Conservation (phyloP, 2,888 invertebrate genomes). For the Drosophila borborema region DNA sequence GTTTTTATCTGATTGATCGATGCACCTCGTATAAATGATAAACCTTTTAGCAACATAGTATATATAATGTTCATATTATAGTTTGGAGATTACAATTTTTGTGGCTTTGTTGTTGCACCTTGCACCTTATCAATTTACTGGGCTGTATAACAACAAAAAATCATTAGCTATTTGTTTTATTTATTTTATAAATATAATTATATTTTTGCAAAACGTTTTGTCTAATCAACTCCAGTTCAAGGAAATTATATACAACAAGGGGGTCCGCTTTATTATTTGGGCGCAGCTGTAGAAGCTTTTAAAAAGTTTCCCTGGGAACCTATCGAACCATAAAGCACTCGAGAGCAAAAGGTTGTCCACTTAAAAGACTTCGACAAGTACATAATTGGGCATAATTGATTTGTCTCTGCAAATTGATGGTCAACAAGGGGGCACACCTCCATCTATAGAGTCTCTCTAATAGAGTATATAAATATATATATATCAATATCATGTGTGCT, state of each 20-base stretch:
- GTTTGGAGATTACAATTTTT: constrained; percentile 41
- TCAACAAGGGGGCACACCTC: constrained; percentile 25
- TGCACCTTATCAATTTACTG: constrained; percentile 44
- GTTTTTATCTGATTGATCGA: constrained; percentile 27
- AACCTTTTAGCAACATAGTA: neutral
- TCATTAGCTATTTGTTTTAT: constrained; percentile 2
- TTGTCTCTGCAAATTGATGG: constrained; percentile 54
- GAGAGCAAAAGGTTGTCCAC: constrained; percentile 50
- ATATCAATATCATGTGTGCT: constrained; percentile 24
- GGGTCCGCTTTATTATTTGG: constrained; percentile 7
- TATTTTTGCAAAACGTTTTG: constrained; percentile 6
- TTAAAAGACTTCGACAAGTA: constrained; percentile 41
- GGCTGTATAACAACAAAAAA: constrained; percentile 29
- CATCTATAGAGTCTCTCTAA: constrained; percentile 1
- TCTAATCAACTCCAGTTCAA: constrained; percentile 28
- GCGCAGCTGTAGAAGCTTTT: constrained; percentile 46
- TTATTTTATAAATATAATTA: neutral
- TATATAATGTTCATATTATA: constrained; percentile 15
- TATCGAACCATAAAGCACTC: constrained; percentile 48
- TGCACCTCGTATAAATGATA: constrained; percentile 17
- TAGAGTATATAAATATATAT: constrained; percentile 5
- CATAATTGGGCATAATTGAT: constrained; percentile 74
- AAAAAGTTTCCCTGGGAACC: constrained; percentile 42
- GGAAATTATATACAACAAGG: neutral
- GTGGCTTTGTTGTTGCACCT: constrained; percentile 49